These are phyloP conservation scores for Embiotoca jacksoni DNA, from an alignment of 2,113 vertebrate genomes.

Conservation along the genomic window DNA sequence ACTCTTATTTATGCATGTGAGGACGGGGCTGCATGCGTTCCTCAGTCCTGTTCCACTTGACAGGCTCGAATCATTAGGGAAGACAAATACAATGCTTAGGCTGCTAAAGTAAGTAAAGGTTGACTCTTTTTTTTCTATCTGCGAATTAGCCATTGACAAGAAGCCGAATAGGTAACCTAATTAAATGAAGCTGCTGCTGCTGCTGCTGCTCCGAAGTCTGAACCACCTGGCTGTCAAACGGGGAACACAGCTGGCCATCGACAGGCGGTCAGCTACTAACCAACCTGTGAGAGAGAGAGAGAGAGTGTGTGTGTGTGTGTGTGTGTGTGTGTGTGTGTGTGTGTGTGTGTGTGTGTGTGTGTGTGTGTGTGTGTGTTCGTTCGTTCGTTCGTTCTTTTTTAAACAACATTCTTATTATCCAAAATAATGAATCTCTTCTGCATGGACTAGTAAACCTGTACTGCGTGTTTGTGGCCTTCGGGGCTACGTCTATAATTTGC, in stretches of 20 bases:
- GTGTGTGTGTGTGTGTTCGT: no score
- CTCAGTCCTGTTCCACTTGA: slow-evolving; percentile 52
- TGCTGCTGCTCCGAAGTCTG: slow-evolving; percentile 28
- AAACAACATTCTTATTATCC: slow-evolving; percentile 17
- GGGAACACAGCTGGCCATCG: slow-evolving; percentile 43
- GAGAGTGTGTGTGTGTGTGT: neutral
- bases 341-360: neutral
- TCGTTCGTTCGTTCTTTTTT: neutral
- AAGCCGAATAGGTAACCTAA: slow-evolving; percentile 65
- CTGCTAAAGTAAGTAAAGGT: slow-evolving; percentile 7
- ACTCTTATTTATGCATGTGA: slow-evolving; percentile 55
- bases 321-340: neutral
- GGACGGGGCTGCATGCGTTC: slow-evolving; percentile 11
- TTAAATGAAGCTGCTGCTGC: slow-evolving; percentile 53
- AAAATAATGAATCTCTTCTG: slow-evolving; percentile 17
- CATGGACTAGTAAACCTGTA: slow-evolving; percentile 2
- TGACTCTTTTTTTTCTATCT: slow-evolving; percentile 50
- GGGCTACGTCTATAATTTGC: neutral
- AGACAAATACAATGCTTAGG: slow-evolving; percentile 33
- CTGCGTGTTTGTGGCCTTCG: neutral
- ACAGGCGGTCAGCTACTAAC: slow-evolving; percentile 36
- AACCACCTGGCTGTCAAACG: slow-evolving; percentile 68
- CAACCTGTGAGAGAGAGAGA: neutral
- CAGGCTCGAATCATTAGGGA: slow-evolving; percentile 31
- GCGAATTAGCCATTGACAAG: slow-evolving; percentile 64